Conservation (phyloP, 2,113 vertebrate species). For the Macaca mulatta region DNA sequence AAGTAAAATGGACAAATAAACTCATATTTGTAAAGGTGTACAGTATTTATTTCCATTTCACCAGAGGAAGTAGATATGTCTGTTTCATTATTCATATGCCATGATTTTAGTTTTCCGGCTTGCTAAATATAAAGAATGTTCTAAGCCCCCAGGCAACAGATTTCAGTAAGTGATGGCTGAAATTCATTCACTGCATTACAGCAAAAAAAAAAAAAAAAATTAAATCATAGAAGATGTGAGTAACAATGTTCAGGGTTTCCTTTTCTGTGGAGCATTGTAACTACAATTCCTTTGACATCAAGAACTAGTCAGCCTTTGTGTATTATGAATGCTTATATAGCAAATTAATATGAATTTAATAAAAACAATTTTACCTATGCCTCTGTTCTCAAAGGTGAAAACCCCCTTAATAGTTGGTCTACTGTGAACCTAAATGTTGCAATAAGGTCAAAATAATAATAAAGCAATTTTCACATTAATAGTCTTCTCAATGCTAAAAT, state of each 20-base stretch:
- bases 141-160: slow-evolving; percentile 32
- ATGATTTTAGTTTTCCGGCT: slow-evolving; percentile 24
- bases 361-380: slow-evolving; percentile 24
- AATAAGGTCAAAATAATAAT: slow-evolving; percentile 31
- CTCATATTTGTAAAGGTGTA: slow-evolving; percentile 65
- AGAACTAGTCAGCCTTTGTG: background rate
- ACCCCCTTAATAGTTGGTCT: background rate
- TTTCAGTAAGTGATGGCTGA: slow-evolving; percentile 54
- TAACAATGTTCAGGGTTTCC: background rate
- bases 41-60: slow-evolving; percentile 68
- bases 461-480: slow-evolving; percentile 21
- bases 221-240: slow-evolving; percentile 26
- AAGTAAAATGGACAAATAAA: slow-evolving; percentile 52
- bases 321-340: background rate
- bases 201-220: background rate
- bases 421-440: background rate
- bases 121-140: slow-evolving; percentile 67
- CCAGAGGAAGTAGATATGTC: slow-evolving; percentile 53
- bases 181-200: slow-evolving; percentile 40
- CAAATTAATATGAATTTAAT: slow-evolving; percentile 37
- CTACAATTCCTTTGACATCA: background rate
- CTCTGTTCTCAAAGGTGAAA: slow-evolving; percentile 17
- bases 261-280: background rate
- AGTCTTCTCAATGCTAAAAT: background rate
- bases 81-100: slow-evolving; percentile 73